These are phyloP conservation scores for Nebria salina DNA, from an alignment of 2,888 invertebrate species.

Conservation along the genomic window DNA sequence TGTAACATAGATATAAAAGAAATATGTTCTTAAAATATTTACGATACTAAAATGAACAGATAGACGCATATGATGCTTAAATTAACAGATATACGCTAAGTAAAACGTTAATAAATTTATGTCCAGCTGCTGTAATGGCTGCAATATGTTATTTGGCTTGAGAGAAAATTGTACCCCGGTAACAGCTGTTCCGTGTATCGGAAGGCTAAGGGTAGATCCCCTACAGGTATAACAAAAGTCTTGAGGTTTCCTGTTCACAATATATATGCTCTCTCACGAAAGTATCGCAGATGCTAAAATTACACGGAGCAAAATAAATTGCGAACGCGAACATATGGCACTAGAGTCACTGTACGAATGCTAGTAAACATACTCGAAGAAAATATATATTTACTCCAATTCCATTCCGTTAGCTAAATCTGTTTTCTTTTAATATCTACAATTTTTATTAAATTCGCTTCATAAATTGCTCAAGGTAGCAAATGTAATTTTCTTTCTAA, in stretches of 20 bases:
- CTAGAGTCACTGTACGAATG: not conserved
- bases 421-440: too few relatives aligned
- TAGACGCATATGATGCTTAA: not conserved
- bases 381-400: too few relatives aligned
- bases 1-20: not conserved
- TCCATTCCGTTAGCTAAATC: too few relatives aligned
- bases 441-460: not conserved
- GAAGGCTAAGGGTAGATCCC: conserved; percentile 14
- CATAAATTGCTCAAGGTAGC: not conserved
- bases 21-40: not conserved
- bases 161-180: conserved; percentile 5
- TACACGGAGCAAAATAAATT: conserved; percentile 17
- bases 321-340: conserved; percentile 25
- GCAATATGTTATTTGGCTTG: conserved; percentile 18
- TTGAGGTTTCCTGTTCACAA: conserved; percentile 26
- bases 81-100: not conserved
- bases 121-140: conserved; percentile 4
- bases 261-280: not conserved
- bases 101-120: not conserved
- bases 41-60: not conserved
- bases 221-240: conserved; percentile 38
- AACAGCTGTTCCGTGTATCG: conserved; percentile 5
- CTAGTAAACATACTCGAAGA: conserved; percentile 9
- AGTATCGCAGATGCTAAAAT: conserved; percentile 23
- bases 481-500: not conserved